Evolutionary conservation across 2,797 vertebrate species (phyloP), one percentile per base, ranked within the genome.

Genomic region (Alauda arvensis): DNA sequence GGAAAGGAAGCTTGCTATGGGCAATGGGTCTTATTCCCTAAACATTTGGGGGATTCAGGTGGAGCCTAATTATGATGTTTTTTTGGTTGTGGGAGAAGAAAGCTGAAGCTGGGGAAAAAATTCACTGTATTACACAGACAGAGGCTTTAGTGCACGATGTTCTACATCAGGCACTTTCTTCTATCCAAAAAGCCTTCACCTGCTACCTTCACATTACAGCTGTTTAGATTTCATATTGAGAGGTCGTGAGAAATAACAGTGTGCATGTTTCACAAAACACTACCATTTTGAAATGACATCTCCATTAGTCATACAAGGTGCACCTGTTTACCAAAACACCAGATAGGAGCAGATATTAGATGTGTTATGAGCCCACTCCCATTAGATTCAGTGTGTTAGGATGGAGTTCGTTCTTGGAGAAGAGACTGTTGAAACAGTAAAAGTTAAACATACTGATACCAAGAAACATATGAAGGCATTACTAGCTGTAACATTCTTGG

Each of bases 241-340:
- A 29, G 3, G 0, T n/a, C 8, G 17, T 42, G 40, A 37, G 37
- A 63, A 26, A 12, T 31, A 63, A 40, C 0, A 3, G 6, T 61
- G 51, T 1, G 0, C 2, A 1, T 55, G 8, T 72, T 61, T 84
- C 60, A 65, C 24, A 39, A 71, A 63, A 26, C 14, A 7, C 7
- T 52, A 3, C 62, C 14, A 60, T 68, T 85, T 68, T 67, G 51
- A 61, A 77, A 17, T 43, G 23, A 28, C 10, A 13, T 3, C 29
- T 76, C 24, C 5, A 12, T 43, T 29, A 10, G 28, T 66, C 57
- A 31, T 52, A 15, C 3, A 3, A 55, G 4, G 15, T 57, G 12
- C 4, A 19, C 57, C 21, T 57, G 19, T 52, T 89, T 55, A 28
- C 65, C 34, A 13, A 57, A 82, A 20, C 23, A 67, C 7, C 24